Base-by-base conservation (phyloP, 2,888 invertebrate species). In the Patella caerulea region DNA sequence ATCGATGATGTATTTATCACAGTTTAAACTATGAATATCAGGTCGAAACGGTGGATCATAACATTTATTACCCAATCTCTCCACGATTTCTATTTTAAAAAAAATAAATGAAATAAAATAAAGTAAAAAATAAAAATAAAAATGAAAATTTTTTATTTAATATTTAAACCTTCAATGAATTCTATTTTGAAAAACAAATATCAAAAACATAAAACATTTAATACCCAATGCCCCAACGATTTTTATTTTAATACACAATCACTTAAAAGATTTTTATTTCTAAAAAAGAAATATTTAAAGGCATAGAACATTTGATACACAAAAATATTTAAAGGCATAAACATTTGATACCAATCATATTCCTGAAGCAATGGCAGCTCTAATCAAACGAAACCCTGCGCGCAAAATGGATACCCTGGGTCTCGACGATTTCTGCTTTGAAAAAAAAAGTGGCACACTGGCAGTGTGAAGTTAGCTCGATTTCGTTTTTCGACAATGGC, bases 1-100 rank as follows among this genome's bases (percentile, higher is more conserved):
- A 24, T 85, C 84, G 4, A 88, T 84, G 17, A 92, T 84, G 81
- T 91, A 92, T n/a, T 87, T 86, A 78, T 96, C 95, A 90, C 95
- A 95, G 78, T 96, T 95, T 73, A 94, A 93, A 85, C 94, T 94
- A 53, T 94, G 94, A 79, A 95, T 95, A 79, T 95, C 93, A 56
- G 96, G 94, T 83, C 90, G 95, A 82, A 89, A 89, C 4, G 84
- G 83, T 11, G 71, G 72, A 69, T 77, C 53, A 15, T 70, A 24
- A n/a, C 15, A 45, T 45, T 45, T 45, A 71, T 54, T 77, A n/a
- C 71, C 76, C 29, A 80, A 76, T 29, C 73, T 78, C 3, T 78
- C 75, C 24, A 82, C 74, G 15, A 81, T 81, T 14, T 81, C 81
- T 81, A 72, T 19, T 45, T 29, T 69, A 52, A 5, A 53, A n/a